Base-by-base conservation (phyloP, 2,797 vertebrate genomes). In the Carapus acus region DNA sequence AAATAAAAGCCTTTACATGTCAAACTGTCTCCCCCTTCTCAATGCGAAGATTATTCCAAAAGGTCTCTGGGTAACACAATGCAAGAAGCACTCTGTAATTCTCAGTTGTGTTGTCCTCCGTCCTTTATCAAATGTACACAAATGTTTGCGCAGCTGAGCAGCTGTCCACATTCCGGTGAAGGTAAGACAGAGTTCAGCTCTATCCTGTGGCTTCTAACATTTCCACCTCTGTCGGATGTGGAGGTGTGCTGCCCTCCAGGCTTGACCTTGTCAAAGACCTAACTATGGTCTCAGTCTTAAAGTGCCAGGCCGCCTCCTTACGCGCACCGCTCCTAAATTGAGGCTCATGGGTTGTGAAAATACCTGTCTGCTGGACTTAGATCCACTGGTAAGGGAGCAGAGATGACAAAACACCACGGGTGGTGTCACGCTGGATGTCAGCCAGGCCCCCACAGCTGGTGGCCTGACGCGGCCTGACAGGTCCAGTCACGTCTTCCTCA, bases 371-470 rank as follows among this genome's bases (percentile, higher is more conserved):
- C 60, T 76, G 53, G 49, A 44, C 71, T 86, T 73, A 77, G 54
- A 59, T 45, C 81, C 78, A 59, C 57, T 71, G 62, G 43, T 68
- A 45, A 58, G 65, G 62, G 56, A 83, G 56, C 65, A 54, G 69
- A 70, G 71, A 81, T 79, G 84, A 88, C 84, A 84, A 81, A 85
- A 83, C 80, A 85, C 83, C 86, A 85, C 71, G 74, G 85, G 84
- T 87, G 76, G 74, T 84, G 84, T 85, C 84, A 86, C 77, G 73
- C 72, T 79, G 70, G 66, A 84, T 82, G 78, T 85, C 79, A 75
- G 73, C 63, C 72, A 34, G 77, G 65, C 78, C 83, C 64, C 70
- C 73, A 74, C 81, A 82, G 76, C 83, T 78, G 80, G 79, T 82
- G 82, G 78, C 66, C 66, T 82, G 81, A 88, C 82, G 72, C 53